A percentile compares a stretch with the other conserved stretches of the same genome.
These are phyloP conservation scores for Baronia brevicornis DNA, from an alignment of 2,888 invertebrate species.

Conservation along the genomic window DNA sequence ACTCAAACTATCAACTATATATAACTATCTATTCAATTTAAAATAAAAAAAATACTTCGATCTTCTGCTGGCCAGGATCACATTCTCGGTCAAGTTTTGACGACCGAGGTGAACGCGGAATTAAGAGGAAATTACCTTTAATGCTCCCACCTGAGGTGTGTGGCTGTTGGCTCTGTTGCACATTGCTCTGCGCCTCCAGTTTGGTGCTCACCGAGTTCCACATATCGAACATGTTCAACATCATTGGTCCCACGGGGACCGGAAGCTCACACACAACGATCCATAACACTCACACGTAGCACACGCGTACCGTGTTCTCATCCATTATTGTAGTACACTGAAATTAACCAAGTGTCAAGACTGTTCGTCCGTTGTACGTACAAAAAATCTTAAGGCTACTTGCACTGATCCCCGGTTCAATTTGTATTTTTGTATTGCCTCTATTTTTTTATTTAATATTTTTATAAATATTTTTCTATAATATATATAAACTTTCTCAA, in stretches of 20 bases:
- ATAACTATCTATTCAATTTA: too few relatives aligned
- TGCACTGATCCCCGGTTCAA: conserved; percentile 64
- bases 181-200: conserved; percentile 80
- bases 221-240: conserved; percentile 87
- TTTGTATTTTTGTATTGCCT: conserved; percentile 46
- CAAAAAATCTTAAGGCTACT: conserved; percentile 58
- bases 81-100: not conserved
- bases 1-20: too few relatives aligned
- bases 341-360: conserved; percentile 44
- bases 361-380: conserved; percentile 64
- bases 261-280: conserved; percentile 35
- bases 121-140: conserved; percentile 80
- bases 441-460: conserved; percentile 42
- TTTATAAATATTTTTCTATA: conserved; percentile 34
- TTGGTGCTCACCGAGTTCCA: conserved; percentile 87
- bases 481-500: conserved; percentile 68
- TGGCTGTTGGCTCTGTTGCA: conserved; percentile 81
- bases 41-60: too few relatives aligned
- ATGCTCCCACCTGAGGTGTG: conserved; percentile 88
- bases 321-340: conserved; percentile 47
- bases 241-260: conserved; percentile 44
- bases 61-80: not conserved
- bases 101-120: conserved; percentile 22
- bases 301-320: conserved; percentile 23
- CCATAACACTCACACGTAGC: conserved; percentile 28